Evolutionary conservation across 2,888 invertebrate species (phyloP).

Genomic region (Himalopsyche tibetana): DNA sequence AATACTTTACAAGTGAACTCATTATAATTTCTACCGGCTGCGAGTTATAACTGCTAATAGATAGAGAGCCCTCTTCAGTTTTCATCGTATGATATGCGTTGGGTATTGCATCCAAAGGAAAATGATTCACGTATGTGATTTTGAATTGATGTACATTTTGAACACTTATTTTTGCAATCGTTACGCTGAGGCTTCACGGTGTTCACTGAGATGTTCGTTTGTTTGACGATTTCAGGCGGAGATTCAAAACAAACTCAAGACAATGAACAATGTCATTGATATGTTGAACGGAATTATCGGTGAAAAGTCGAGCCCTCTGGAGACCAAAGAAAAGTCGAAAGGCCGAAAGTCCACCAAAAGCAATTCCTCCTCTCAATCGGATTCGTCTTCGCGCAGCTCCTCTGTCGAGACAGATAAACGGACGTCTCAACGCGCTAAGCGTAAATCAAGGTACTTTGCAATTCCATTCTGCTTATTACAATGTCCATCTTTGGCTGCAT

Average conservation of each 20-base stretch:
- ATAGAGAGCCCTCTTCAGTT: too few species aligned
- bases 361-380: constrained; percentile 58
- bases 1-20: too few species aligned
- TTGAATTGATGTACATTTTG: too few species aligned
- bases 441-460: constrained; percentile 73
- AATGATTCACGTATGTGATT: constrained; percentile 65
- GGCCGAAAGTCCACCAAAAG: constrained; percentile 53
- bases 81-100: constrained; percentile 31
- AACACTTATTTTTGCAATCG: too few species aligned
- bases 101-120: constrained; percentile 61
- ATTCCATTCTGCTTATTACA: too few species aligned
- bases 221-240: constrained; percentile 78
- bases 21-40: too few species aligned
- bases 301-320: constrained; percentile 77
- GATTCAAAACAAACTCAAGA: constrained; percentile 87
- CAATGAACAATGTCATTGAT: constrained; percentile 91
- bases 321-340: constrained; percentile 68
- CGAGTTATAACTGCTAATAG: too few species aligned
- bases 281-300: constrained; percentile 92
- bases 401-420: constrained; percentile 60
- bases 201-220: not conserved
- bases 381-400: constrained; percentile 67
- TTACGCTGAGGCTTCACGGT: constrained; percentile 47
- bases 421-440: constrained; percentile 67
- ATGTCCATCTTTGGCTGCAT: too few species aligned